These are phyloP conservation scores for Bembecia ichneumoniformis DNA, from an alignment of 2,888 invertebrate species.

Conservation along the genomic window DNA sequence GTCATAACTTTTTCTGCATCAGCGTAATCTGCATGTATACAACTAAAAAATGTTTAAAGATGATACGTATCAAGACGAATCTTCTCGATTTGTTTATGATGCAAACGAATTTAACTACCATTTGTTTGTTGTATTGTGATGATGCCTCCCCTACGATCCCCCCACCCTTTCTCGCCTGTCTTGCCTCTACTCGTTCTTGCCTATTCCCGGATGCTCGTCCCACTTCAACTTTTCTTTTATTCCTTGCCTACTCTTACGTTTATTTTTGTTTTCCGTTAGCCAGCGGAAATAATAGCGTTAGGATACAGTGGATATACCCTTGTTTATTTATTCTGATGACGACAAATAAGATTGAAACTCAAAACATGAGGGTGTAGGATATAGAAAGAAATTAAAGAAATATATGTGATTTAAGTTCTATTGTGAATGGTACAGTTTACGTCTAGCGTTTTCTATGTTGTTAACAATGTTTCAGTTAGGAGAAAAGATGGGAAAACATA, in stretches of 20 bases:
- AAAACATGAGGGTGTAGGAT: too few relatives aligned
- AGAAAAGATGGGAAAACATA: too few relatives aligned
- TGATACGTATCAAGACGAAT: too few relatives aligned
- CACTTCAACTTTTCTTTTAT: slow-evolving; percentile 67
- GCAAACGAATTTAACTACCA: too few relatives aligned
- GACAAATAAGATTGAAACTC: too few relatives aligned
- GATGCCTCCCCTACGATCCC: slow-evolving; percentile 12
- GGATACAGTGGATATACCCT: slow-evolving; percentile 30
- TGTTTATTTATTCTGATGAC: neutral
- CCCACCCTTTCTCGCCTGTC: slow-evolving; percentile 20
- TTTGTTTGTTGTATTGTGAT: neutral
- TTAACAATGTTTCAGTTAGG: too few relatives aligned
- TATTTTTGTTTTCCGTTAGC: slow-evolving; percentile 70
- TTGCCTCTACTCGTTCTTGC: slow-evolving; percentile 33
- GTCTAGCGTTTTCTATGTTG: too few relatives aligned
- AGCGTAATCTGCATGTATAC: too few relatives aligned
- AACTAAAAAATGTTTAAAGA: too few relatives aligned
- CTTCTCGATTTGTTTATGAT: too few relatives aligned
- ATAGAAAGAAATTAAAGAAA: neutral
- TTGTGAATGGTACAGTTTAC: neutral
- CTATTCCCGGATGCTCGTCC: slow-evolving; percentile 56
- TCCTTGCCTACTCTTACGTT: slow-evolving; percentile 62
- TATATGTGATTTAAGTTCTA: neutral
- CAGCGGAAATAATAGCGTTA: slow-evolving; percentile 60
- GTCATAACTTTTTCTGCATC: too few relatives aligned